Evolutionary conservation across 2,888 invertebrate genomes (phyloP).

Genomic region (Zeuzera pyrina): DNA sequence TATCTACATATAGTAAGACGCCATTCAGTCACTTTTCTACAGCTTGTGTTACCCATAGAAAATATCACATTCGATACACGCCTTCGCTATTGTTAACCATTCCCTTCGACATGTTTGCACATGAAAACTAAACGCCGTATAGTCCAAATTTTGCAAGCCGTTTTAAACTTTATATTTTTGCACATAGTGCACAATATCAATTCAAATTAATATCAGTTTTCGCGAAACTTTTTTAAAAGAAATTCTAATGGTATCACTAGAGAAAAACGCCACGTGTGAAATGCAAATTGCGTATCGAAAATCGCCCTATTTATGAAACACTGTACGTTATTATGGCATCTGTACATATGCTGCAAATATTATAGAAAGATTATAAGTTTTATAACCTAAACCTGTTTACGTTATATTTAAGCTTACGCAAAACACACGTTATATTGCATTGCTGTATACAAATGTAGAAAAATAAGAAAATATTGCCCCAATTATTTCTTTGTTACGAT

Average conservation of each 20-base stretch:
- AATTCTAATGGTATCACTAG: conserved; percentile 15
- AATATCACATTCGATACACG: conserved; percentile 30
- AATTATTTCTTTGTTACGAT: too few species aligned
- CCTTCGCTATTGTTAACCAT: conserved; percentile 23
- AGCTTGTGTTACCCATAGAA: conserved; percentile 26
- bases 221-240: conserved; percentile 1
- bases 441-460: too few species aligned
- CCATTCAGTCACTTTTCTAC: conserved; percentile 26
- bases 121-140: neutral
- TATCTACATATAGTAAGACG: too few species aligned
- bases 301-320: conserved; percentile 15
- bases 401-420: too few species aligned
- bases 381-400: too few species aligned
- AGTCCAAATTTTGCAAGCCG: neutral
- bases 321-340: too few species aligned
- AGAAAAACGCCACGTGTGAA: conserved; percentile 22
- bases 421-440: too few species aligned
- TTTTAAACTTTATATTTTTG: neutral
- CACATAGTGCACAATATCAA: neutral
- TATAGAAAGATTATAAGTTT: too few species aligned
- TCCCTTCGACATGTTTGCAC: conserved; percentile 12
- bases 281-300: conserved; percentile 20
- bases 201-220: neutral
- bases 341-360: too few species aligned
- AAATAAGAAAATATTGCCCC: too few species aligned